Conservation (phyloP, 2,888 invertebrate genomes). For the Tenthredo scrophulariae region DNA sequence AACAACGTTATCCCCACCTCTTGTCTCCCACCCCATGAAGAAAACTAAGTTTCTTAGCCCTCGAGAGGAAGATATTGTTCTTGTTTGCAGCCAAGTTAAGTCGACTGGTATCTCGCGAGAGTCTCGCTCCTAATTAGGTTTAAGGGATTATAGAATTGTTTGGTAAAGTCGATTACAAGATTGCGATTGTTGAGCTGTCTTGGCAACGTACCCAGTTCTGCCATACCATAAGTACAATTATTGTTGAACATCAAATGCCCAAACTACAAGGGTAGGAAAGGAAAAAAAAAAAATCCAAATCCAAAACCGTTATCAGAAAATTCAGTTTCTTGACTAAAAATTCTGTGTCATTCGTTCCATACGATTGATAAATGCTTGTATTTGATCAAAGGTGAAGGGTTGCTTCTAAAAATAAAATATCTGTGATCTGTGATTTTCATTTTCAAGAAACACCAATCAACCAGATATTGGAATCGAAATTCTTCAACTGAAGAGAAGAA, state of each 20-base stretch:
- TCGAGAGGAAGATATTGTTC: slow-evolving; percentile 69
- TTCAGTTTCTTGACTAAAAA: neutral
- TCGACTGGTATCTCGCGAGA: slow-evolving; percentile 65
- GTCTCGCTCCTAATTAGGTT: slow-evolving; percentile 73
- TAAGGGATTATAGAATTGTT: slow-evolving; percentile 76
- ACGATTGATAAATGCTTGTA: neutral
- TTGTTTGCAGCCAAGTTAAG: slow-evolving; percentile 74
- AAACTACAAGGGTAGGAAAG: neutral
- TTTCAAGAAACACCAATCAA: neutral
- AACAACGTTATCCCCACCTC: slow-evolving; percentile 37
- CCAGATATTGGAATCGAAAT: neutral
- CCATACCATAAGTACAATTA: neutral
- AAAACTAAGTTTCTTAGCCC: slow-evolving; percentile 50
- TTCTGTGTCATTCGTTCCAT: neutral
- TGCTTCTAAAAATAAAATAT: neutral
- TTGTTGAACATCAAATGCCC: neutral
- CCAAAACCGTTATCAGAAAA: neutral
- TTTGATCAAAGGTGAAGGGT: neutral
- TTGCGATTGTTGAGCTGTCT: slow-evolving; percentile 58
- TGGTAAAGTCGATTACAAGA: slow-evolving; percentile 75
- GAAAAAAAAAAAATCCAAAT: neutral
- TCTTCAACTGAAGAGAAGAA: neutral
- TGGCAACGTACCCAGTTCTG: neutral
- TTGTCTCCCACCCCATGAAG: neutral
- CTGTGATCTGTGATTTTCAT: neutral